Evolutionary conservation across 2,113 vertebrate genomes (phyloP), one percentile per base, ranked within the genome.

Genomic region (Romanogobio albipinnatus): DNA sequence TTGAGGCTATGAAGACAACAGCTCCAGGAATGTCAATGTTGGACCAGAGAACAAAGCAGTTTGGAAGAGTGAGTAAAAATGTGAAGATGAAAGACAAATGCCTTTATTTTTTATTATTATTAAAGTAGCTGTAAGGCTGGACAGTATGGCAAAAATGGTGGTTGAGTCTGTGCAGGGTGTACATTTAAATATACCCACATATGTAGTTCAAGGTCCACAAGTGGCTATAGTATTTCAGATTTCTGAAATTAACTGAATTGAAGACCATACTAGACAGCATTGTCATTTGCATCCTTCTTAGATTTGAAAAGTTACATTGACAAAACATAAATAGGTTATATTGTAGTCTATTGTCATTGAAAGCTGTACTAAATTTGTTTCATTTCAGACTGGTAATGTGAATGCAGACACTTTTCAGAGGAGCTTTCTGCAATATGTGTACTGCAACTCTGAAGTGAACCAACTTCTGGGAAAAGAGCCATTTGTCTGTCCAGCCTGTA

Each of bases 21-120:
- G n/a, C n/a, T n/a, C n/a, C n/a, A n/a, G n/a, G n/a, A n/a, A n/a
- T n/a, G n/a, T n/a, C n/a, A n/a, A n/a, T n/a, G n/a, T n/a, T n/a
- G n/a, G n/a, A n/a, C n/a, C n/a, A n/a, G n/a, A n/a, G n/a, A n/a
- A n/a, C n/a, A n/a, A n/a, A n/a, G n/a, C n/a, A n/a, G n/a, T n/a
- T n/a, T n/a, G n/a, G n/a, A 43, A 36, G 70, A 61, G 82, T 76
- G 53, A 76, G 82, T 76, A 29, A 1, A 62, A 73, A 73, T 47
- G 4, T 24, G 70, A 73, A 73, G 39, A 22, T 73, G 39, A 73
- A n/a, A 73, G 68, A 73, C 22, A 45, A 73, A 45, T 73, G 9
- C 68, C n/a, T 45, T 45, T 53, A 22, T 58, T 9, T 58, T 9
- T 58, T 58, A 58, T 58, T 33, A 33, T 33, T 33, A 33, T 33